Evolutionary conservation across 1,140 invertebrate species (phyloP).

Genomic region (Leptinotarsa texana): DNA sequence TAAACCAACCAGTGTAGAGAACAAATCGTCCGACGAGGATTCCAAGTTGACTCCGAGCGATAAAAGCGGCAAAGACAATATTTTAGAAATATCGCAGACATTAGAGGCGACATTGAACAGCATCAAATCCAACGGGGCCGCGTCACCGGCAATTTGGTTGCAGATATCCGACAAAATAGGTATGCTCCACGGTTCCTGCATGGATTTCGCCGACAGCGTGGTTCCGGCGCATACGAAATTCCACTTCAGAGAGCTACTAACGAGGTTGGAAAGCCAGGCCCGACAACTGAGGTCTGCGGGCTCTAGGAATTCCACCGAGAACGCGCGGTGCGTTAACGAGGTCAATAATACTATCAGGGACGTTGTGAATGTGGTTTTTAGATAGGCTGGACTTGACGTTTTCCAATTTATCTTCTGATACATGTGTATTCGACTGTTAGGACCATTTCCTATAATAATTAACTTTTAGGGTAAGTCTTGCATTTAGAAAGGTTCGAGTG

Average conservation of each 20-base stretch:
- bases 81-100: slow-evolving; percentile 70
- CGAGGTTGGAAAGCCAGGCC: slow-evolving; percentile 78
- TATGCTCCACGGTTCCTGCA: slow-evolving; percentile 76
- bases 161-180: slow-evolving; percentile 84
- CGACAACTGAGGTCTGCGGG: slow-evolving; percentile 74
- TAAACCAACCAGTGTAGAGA: slow-evolving; percentile 62
- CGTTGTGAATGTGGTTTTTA: slow-evolving; percentile 78
- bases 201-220: slow-evolving; percentile 69
- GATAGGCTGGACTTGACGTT: slow-evolving; percentile 59
- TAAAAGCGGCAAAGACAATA: slow-evolving; percentile 63
- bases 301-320: slow-evolving; percentile 70
- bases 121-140: slow-evolving; percentile 62
- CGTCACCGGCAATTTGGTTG: slow-evolving; percentile 72
- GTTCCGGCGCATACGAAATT: slow-evolving; percentile 86
- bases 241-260: slow-evolving; percentile 84
- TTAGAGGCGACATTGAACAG: slow-evolving; percentile 69
- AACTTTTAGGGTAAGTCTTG: slow-evolving; percentile 32
- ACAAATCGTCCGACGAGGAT: slow-evolving; percentile 56
- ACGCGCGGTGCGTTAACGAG: slow-evolving; percentile 70
- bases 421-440: slow-evolving; percentile 41
- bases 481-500: slow-evolving; percentile 29
- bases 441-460: slow-evolving; percentile 37
- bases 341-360: slow-evolving; percentile 81
- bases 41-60: slow-evolving; percentile 55
- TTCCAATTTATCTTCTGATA: slow-evolving; percentile 22